phyloP scores from a whole-genome alignment of 2,113 vertebrate genomes.

The Clinocottus analis region DNA sequence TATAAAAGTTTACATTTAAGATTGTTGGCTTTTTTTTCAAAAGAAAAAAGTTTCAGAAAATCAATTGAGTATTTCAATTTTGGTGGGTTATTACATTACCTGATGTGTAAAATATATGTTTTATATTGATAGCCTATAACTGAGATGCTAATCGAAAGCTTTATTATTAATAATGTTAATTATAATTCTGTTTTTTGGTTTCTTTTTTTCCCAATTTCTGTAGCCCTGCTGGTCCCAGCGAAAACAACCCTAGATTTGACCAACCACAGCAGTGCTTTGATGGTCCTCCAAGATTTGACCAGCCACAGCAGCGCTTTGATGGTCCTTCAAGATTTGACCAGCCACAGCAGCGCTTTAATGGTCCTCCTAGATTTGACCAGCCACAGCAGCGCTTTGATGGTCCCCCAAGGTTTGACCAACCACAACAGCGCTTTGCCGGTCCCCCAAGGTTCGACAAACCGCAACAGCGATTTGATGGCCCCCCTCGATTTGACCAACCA shows the following conservation, averaged over 20 bases:
- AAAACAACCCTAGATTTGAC: slow-evolving; percentile 62
- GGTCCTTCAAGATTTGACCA: slow-evolving; percentile 72
- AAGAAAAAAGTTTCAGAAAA: not conserved
- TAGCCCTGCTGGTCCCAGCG: slow-evolving; percentile 78
- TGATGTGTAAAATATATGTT: not conserved
- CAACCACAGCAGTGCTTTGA: slow-evolving; percentile 80
- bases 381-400: slow-evolving; percentile 47
- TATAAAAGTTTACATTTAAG: not conserved
- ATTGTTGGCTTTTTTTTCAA: not conserved
- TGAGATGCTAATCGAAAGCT: not conserved
- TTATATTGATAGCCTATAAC: not conserved
- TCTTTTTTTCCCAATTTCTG: not conserved
- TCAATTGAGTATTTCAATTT: not conserved
- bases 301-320: slow-evolving; percentile 75
- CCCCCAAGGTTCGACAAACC: slow-evolving; percentile 63
- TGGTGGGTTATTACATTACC: not conserved
- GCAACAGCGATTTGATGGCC: slow-evolving; percentile 79
- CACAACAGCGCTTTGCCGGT: slow-evolving; percentile 45
- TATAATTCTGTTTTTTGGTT: not conserved
- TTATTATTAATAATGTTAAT: not conserved
- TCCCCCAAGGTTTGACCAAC: slow-evolving; percentile 42
- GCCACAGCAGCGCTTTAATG: slow-evolving; percentile 81
- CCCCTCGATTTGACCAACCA: slow-evolving; percentile 66
- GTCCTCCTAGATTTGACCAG: slow-evolving; percentile 72
- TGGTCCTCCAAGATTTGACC: slow-evolving; percentile 75